These are phyloP conservation scores for Mastomys natalensis DNA, from an alignment of 2,113 vertebrate species.

Conservation along the genomic window DNA sequence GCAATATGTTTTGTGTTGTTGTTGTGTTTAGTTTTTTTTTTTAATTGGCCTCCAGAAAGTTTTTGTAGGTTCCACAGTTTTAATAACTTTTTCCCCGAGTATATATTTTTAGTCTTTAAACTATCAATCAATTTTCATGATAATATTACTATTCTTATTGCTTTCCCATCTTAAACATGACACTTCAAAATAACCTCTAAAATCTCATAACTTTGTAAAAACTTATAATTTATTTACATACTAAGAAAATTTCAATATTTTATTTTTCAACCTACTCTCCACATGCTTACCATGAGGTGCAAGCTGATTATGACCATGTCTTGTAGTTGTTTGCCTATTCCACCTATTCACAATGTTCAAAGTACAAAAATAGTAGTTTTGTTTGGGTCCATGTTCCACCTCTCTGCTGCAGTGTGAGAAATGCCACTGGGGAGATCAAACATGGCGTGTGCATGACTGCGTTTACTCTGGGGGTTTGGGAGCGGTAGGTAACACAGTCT, in stretches of 20 bases:
- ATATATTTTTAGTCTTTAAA: background rate
- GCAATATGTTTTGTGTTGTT: background rate
- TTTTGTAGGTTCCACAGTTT: background rate
- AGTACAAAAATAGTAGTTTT: background rate
- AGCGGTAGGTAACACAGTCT: too few relatives aligned
- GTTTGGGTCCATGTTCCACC: too few relatives aligned
- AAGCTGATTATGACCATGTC: background rate
- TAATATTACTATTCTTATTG: background rate
- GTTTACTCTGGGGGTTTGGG: too few relatives aligned
- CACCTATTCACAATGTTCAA: background rate
- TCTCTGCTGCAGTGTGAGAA: too few relatives aligned
- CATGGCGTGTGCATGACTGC: too few relatives aligned
- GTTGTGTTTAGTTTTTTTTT: background rate
- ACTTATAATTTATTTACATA: background rate
- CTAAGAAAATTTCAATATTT: background rate
- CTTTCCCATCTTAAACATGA: background rate
- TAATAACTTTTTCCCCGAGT: background rate
- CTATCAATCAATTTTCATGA: background rate
- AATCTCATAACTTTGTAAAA: background rate
- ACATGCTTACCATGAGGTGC: background rate
- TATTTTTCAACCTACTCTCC: conserved; percentile 14
- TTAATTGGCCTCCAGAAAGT: background rate
- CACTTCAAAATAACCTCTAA: background rate
- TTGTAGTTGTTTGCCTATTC: background rate
- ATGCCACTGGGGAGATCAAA: too few relatives aligned